Evolutionary conservation across 2,888 invertebrate species (phyloP).

Genomic region (Eudemis profundana): DNA sequence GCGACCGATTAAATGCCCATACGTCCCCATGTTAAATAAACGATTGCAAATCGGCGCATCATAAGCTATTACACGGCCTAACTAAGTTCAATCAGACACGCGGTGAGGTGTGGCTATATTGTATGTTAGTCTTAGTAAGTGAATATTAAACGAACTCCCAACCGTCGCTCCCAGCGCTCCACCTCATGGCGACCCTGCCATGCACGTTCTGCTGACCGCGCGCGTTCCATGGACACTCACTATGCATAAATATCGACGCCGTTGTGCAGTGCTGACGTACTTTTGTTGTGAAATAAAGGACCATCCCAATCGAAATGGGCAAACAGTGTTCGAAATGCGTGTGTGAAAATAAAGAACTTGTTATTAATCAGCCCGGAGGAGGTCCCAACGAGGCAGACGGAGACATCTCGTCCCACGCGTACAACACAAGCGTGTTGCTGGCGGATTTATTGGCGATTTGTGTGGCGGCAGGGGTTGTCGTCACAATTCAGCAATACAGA

Average conservation of each 20-base stretch:
- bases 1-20: too few relatives aligned
- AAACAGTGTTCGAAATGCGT: slow-evolving; percentile 3
- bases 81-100: too few relatives aligned
- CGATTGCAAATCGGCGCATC: too few relatives aligned
- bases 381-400: slow-evolving; percentile 1
- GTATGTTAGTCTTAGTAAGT: too few relatives aligned
- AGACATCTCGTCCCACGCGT: background rate
- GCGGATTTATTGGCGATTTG: background rate
- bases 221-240: too few relatives aligned
- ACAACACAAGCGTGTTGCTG: background rate
- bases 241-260: background rate
- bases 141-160: too few relatives aligned
- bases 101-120: too few relatives aligned
- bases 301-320: background rate
- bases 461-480: background rate
- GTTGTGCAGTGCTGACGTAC: too few relatives aligned
- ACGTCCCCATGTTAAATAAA: background rate
- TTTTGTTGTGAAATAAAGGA: background rate
- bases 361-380: slow-evolving; percentile 7
- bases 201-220: too few relatives aligned
- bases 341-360: background rate
- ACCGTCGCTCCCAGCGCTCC: too few relatives aligned
- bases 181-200: too few relatives aligned
- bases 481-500: background rate
- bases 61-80: too few relatives aligned